A percentile compares a stretch with the other conserved stretches of the same genome.
Conservation (phyloP, 1,140 invertebrate species). For the Sinonovacula constricta region DNA sequence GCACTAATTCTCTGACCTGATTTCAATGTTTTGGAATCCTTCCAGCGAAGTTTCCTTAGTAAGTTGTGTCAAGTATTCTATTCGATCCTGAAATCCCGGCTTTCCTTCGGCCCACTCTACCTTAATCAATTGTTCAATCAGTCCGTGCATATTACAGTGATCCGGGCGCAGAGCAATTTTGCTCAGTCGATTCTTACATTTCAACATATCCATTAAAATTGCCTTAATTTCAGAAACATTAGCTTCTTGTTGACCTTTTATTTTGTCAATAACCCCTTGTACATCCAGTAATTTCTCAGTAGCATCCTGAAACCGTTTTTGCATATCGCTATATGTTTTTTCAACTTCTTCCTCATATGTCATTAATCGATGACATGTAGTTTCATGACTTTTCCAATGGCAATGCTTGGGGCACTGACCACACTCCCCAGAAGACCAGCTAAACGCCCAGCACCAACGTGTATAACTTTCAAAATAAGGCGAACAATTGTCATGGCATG, state of each 20-base stretch:
- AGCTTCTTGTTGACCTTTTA: not conserved
- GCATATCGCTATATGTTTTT: not conserved
- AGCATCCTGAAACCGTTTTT: not conserved
- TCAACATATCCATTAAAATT: not conserved
- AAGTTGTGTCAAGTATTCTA: too few species aligned
- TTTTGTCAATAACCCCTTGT: not conserved
- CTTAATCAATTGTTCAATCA: too few species aligned
- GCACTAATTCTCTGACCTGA: too few species aligned
- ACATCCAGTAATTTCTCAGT: not conserved
- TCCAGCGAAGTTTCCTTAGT: too few species aligned
- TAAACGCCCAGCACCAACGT: not conserved
- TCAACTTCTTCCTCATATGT: not conserved
- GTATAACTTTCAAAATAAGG: not conserved
- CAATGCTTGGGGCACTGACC: conserved; percentile 9
- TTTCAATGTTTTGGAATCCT: too few species aligned
- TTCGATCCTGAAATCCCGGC: too few species aligned
- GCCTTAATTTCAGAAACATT: not conserved
- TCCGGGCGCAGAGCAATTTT: not conserved
- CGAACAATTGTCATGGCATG: not conserved
- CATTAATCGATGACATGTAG: not conserved
- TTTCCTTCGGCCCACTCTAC: too few species aligned
- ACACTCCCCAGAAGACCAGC: not conserved
- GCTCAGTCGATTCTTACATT: not conserved
- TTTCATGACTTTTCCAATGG: not conserved
- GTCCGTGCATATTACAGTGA: not conserved